Conservation (phyloP, 1,140 invertebrate species). For the Nephila pilipes region DNA sequence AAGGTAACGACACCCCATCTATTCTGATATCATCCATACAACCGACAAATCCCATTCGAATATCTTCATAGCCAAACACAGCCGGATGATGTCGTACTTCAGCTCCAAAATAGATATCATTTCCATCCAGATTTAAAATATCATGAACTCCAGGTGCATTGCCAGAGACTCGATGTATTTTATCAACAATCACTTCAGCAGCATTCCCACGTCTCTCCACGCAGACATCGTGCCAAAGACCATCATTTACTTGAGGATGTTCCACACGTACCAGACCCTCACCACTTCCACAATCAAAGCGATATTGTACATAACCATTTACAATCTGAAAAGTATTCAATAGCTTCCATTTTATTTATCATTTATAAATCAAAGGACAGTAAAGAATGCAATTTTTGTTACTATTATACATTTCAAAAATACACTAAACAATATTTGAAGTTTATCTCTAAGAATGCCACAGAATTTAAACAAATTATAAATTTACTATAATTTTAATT, state of each 20-base stretch:
- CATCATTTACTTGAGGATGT: constrained; percentile 89
- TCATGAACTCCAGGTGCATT: constrained; percentile 91
- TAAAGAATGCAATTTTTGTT: no score
- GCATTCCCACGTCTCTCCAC: constrained; percentile 90
- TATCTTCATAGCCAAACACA: constrained; percentile 85
- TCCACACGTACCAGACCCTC: constrained; percentile 90
- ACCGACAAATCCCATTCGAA: constrained; percentile 90
- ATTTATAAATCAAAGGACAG: no score
- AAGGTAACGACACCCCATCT: constrained; percentile 87
- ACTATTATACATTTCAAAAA: no score
- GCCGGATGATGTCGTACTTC: constrained; percentile 85
- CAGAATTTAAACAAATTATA: no score
- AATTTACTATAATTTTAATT: no score
- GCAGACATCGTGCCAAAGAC: constrained; percentile 93
- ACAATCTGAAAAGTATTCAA: constrained; percentile 83
- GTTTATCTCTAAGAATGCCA: no score
- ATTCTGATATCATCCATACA: constrained; percentile 94
- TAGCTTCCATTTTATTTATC: no score
- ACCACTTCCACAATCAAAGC: constrained; percentile 94
- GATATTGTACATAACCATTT: constrained; percentile 91
- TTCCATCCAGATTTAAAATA: constrained; percentile 91
- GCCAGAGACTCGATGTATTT: constrained; percentile 88
- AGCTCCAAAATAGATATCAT: constrained; percentile 92
- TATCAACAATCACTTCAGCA: constrained; percentile 90
- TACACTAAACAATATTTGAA: no score